phyloP scores from a whole-genome alignment of 2,797 vertebrate genomes.

The Oceanodroma leucorhoa region DNA sequence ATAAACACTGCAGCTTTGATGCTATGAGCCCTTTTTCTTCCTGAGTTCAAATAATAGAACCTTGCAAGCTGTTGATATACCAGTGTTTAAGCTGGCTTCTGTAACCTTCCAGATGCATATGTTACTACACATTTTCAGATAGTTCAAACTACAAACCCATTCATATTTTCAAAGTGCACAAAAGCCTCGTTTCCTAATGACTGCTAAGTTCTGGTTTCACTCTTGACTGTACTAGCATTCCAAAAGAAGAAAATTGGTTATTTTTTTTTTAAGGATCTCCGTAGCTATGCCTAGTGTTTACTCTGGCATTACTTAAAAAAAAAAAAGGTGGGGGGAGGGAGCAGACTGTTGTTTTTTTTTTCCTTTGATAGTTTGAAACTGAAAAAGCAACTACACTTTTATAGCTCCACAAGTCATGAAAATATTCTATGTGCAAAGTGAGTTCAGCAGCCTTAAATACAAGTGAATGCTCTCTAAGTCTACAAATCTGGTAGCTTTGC shows the following conservation, averaged over 20 bases:
- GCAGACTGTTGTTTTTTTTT: not conserved
- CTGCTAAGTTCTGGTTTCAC: not conserved
- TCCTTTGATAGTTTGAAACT: not conserved
- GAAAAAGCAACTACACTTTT: not conserved
- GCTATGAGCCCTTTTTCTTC: not conserved
- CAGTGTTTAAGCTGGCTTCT: not conserved
- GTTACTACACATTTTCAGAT: not conserved
- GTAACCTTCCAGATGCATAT: not conserved
- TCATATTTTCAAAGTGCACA: not conserved
- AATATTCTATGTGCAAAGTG: not conserved
- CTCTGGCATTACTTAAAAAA: not conserved
- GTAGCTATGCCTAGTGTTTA: not conserved
- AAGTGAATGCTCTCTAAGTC: not conserved
- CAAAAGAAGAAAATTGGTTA: not conserved
- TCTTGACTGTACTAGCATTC: not conserved
- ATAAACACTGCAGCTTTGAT: not conserved
- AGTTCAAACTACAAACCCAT: not conserved
- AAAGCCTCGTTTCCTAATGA: not conserved
- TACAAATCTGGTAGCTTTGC: not conserved
- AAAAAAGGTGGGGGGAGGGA: accelerated
- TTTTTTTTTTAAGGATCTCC: not conserved
- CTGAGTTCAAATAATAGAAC: not conserved
- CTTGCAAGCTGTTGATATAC: not conserved
- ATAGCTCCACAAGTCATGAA: not conserved
- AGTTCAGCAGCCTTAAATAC: not conserved